Evolutionary conservation across 1,140 invertebrate species (phyloP).

Genomic region (Samia ricini): DNA sequence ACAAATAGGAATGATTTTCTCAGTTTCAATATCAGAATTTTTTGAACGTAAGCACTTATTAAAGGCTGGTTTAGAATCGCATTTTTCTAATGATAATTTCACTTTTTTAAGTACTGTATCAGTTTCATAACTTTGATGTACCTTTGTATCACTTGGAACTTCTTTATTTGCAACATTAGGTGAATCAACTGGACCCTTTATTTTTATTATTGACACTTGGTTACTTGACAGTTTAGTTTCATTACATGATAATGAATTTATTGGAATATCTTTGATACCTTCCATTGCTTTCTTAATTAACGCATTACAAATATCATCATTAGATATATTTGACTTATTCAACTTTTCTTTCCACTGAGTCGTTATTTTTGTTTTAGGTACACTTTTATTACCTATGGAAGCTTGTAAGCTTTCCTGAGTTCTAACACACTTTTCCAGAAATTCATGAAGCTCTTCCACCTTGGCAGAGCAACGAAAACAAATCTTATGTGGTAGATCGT

Average conservation of each 20-base stretch:
- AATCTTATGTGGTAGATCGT: slow-evolving; percentile 73
- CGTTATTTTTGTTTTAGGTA: slow-evolving; percentile 45
- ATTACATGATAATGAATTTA: slow-evolving; percentile 11
- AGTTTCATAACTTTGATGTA: not conserved
- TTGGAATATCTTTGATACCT: slow-evolving; percentile 53
- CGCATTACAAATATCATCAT: slow-evolving; percentile 72
- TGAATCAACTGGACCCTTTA: not conserved
- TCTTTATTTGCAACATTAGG: not conserved
- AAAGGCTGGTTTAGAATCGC: not conserved
- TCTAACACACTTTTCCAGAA: slow-evolving; percentile 68
- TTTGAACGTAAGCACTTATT: not conserved
- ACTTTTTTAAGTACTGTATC: not conserved
- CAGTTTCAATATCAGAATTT: not conserved
- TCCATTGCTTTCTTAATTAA: slow-evolving; percentile 71
- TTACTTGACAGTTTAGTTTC: not conserved
- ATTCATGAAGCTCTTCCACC: slow-evolving; percentile 71
- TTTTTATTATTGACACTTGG: not conserved
- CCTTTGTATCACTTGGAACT: not conserved
- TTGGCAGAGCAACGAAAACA: slow-evolving; percentile 75
- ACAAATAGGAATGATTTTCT: not conserved
- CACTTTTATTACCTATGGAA: slow-evolving; percentile 38
- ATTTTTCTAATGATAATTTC: slow-evolving; percentile 10
- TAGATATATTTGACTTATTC: slow-evolving; percentile 67
- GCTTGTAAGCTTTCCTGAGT: slow-evolving; percentile 58
- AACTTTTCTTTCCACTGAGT: slow-evolving; percentile 66